A percentile compares a stretch with the other conserved stretches of the same genome.
phyloP scores from a whole-genome alignment of 2,113 vertebrate species.

The Chaetodon trifascialis region DNA sequence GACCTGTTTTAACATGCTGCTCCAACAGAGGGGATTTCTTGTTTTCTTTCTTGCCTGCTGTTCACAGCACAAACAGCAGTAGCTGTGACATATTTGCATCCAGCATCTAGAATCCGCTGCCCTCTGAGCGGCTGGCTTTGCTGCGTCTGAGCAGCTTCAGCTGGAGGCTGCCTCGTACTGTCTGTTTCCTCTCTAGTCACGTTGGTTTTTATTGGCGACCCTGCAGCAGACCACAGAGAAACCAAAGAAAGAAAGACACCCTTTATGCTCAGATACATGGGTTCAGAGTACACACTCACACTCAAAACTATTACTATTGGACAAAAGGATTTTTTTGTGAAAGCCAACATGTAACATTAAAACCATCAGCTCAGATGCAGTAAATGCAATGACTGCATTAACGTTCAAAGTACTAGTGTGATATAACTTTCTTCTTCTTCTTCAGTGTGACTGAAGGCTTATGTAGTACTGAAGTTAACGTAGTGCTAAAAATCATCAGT shows the following conservation, averaged over 20 bases:
- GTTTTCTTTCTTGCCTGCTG: conserved; percentile 17
- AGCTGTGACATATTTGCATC: not conserved
- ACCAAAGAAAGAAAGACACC: not conserved
- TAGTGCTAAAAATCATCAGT: not conserved
- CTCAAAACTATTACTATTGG: not conserved
- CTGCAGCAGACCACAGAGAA: conserved; percentile 1
- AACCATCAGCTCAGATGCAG: not conserved
- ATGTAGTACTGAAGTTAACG: not conserved
- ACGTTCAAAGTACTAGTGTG: too few species aligned
- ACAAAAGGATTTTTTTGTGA: too few species aligned
- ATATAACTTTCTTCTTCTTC: not conserved
- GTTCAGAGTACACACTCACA: not conserved
- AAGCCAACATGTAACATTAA: not conserved
- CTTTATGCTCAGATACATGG: not conserved
- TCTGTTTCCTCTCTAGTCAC: conserved; percentile 4
- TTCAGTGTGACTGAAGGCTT: too few species aligned
- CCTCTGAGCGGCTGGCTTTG: conserved; percentile 15
- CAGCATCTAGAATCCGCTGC: not conserved
- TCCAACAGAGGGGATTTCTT: conserved; percentile 19
- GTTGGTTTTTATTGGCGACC: not conserved
- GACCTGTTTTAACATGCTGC: conserved; percentile 41
- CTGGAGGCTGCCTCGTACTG: not conserved
- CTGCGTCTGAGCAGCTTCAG: conserved; percentile 18
- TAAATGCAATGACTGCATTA: not conserved
- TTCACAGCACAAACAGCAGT: conserved; percentile 30